Percentiles rank a stretch among this genome's conserved stretches.
phyloP scores from a whole-genome alignment of 1,140 invertebrate species.

The Homarus americanus region DNA sequence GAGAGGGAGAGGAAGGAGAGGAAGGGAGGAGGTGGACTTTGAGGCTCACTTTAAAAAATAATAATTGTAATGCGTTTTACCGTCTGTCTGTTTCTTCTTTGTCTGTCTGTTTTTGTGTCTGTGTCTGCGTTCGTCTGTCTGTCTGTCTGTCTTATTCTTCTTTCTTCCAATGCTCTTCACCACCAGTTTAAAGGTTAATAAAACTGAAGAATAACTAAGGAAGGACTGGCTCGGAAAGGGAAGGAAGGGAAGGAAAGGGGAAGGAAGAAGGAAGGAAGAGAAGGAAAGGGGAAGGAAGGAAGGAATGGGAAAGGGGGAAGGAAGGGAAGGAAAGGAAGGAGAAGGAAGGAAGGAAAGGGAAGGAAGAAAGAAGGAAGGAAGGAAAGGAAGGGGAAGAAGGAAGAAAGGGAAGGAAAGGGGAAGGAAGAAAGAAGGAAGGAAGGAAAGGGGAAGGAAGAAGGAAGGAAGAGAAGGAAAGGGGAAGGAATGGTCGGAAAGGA shows the following conservation, averaged over 20 bases:
- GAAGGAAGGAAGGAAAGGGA: not conserved
- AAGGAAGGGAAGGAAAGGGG: not conserved
- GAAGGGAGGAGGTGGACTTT: too few relatives aligned
- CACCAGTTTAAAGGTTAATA: too few relatives aligned
- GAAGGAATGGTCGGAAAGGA: not conserved
- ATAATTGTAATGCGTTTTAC: too few relatives aligned
- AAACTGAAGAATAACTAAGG: too few relatives aligned
- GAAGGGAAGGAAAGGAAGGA: not conserved
- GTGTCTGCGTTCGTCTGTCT: too few relatives aligned
- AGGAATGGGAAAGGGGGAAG: not conserved
- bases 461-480: not conserved
- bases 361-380: not conserved
- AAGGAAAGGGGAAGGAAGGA: not conserved
- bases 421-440: not conserved
- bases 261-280: not conserved
- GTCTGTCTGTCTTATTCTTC: too few relatives aligned
- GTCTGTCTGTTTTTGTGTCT: too few relatives aligned
- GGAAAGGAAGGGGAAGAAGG: not conserved
- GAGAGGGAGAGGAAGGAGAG: too few relatives aligned
- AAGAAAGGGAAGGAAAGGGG: not conserved
- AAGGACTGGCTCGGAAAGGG: not conserved
- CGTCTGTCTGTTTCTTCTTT: too few relatives aligned
- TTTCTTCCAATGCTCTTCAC: too few relatives aligned
- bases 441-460: not conserved
- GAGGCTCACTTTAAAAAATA: too few relatives aligned